phyloP scores from a whole-genome alignment of 2,113 vertebrate genomes.

The Paramisgurnus dabryanus region DNA sequence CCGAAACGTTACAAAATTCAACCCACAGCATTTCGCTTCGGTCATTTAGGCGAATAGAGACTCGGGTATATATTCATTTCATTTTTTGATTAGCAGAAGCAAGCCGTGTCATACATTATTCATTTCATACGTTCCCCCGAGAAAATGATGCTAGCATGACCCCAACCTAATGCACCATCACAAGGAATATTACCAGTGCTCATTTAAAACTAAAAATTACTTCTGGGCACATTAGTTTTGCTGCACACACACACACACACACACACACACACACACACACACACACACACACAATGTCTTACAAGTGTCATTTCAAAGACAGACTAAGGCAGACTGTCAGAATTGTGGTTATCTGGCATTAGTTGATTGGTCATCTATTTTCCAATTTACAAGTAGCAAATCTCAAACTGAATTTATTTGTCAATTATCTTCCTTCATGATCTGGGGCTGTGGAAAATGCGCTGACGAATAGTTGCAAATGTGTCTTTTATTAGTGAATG shows the following conservation, averaged over 20 bases:
- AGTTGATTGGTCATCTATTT: constrained; percentile 21
- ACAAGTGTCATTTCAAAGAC: not conserved
- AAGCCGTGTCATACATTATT: constrained; percentile 36
- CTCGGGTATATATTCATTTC: constrained; percentile 25
- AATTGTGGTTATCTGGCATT: constrained; percentile 29
- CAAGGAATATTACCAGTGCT: constrained; percentile 39
- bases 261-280: not conserved
- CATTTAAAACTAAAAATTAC: constrained; percentile 36
- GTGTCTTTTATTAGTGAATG: constrained; percentile 6
- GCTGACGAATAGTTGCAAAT: constrained; percentile 18
- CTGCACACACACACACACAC: not conserved
- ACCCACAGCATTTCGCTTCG: constrained; percentile 14
- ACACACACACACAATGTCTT: constrained; percentile 14
- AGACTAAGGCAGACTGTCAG: not conserved
- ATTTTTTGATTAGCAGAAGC: constrained; percentile 43
- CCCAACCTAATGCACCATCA: constrained; percentile 41
- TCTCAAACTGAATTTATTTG: constrained; percentile 1
- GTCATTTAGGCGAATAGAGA: constrained; percentile 26
- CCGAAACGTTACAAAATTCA: constrained; percentile 22
- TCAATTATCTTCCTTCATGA: constrained; percentile 26
- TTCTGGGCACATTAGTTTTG: constrained; percentile 9
- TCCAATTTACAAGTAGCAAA: constrained; percentile 9
- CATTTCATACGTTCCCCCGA: constrained; percentile 24
- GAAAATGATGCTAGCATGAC: constrained; percentile 37
- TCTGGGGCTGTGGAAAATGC: constrained; percentile 7